Conservation (phyloP, 2,113 vertebrate genomes). For the Myotis brandtii region DNA sequence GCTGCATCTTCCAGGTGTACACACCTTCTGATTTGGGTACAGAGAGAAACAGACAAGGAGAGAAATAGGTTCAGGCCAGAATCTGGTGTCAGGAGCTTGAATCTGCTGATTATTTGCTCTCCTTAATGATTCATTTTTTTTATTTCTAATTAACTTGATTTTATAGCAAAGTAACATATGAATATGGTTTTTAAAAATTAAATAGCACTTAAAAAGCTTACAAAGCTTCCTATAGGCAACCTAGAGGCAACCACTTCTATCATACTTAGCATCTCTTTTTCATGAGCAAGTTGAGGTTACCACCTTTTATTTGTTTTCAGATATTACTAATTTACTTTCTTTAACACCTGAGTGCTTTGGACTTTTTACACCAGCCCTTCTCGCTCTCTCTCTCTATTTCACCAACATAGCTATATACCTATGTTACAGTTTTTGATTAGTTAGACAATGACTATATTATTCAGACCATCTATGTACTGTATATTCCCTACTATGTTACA, state of each 20-base stretch:
- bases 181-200: background rate
- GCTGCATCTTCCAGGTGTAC: background rate
- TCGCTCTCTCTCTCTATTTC: background rate
- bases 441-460: background rate
- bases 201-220: background rate
- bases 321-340: conserved; percentile 26
- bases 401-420: background rate
- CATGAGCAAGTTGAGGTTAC: background rate
- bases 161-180: background rate
- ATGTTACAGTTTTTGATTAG: background rate
- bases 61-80: background rate
- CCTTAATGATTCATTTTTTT: background rate
- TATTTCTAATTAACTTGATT: conserved; percentile 30
- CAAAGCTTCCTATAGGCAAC: background rate
- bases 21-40: background rate
- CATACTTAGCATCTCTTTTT: conserved; percentile 1
- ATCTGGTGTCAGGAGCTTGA: background rate
- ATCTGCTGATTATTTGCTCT: background rate
- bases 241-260: background rate
- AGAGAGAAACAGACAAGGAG: background rate
- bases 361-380: background rate
- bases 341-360: background rate
- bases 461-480: background rate
- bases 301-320: background rate
- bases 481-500: background rate